Percentiles rank a stretch among this genome's conserved stretches.
These are phyloP conservation scores for Notodonta ziczac DNA, from an alignment of 2,888 invertebrate species.

Conservation along the genomic window DNA sequence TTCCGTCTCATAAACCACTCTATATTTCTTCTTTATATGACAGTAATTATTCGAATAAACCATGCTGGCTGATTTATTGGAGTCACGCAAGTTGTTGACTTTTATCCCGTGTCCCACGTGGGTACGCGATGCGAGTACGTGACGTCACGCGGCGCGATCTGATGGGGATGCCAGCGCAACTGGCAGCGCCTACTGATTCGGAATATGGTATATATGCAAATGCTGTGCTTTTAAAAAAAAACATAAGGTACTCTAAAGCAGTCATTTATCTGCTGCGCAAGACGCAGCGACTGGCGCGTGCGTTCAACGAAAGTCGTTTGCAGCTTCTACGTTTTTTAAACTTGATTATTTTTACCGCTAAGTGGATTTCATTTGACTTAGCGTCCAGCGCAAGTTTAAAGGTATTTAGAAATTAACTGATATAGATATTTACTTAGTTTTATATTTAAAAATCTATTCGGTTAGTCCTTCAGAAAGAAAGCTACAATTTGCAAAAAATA, in stretches of 20 bases:
- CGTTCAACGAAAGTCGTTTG: too few relatives aligned
- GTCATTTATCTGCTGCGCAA: too few relatives aligned
- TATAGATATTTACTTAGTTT: too few relatives aligned
- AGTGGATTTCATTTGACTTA: too few relatives aligned
- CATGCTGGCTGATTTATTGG: conserved; percentile 12
- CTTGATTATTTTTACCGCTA: too few relatives aligned
- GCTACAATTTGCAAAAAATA: not conserved
- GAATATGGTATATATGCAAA: not conserved
- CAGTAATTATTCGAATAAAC: conserved; percentile 5
- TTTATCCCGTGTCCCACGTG: conserved; percentile 13
- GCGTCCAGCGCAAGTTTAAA: too few relatives aligned
- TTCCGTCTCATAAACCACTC: not conserved
- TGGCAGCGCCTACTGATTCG: not conserved
- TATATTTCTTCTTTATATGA: conserved; percentile 2
- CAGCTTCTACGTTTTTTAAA: too few relatives aligned
- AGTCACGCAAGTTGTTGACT: conserved; percentile 13
- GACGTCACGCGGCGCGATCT: conserved; percentile 9
- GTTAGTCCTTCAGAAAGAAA: not conserved
- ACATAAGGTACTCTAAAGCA: too few relatives aligned
- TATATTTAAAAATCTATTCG: too few relatives aligned
- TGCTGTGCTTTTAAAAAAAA: too few relatives aligned
- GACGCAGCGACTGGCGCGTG: too few relatives aligned
- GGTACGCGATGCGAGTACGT: conserved; percentile 6
- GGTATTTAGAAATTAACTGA: too few relatives aligned
- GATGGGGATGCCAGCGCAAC: not conserved